Evolutionary conservation across 2,113 vertebrate genomes (phyloP), one percentile per base, ranked within the genome.

Genomic region (Microcebus griseorufus): DNA sequence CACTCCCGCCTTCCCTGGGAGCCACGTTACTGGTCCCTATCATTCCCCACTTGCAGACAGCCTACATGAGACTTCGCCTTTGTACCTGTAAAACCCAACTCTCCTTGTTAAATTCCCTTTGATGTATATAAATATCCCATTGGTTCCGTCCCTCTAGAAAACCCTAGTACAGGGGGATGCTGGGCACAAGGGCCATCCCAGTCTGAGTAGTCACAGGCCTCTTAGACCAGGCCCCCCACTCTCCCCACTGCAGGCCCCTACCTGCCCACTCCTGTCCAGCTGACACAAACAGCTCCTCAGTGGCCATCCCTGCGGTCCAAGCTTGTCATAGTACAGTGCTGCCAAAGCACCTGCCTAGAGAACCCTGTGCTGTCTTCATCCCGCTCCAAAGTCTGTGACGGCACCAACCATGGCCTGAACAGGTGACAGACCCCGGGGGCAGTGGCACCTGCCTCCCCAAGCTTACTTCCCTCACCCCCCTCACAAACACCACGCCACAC

Each of bases 391-490:
- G 32, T 48, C 45, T 25, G 27, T 13, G 34, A 37, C 16, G 29
- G 12, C 5, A 32, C 18, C 42, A 72, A 37, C 83, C 37, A 16
- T 16, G 42, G 7, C 64, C 78, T 67, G 27, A 70, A 67, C 72
- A 6, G 0, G 53, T 42, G n/a, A 10, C 4, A 9, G 12, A n/a
- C 9, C 20, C 55, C 13, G 3, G 62, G 29, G 14, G 6, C 75
- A 42, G 4, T 4, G 6, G 23, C 12, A 29, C 67, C 8, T 0
- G 25, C 76, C 39, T 51, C 22, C 39, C 14, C 72, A 18, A 9
- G 65, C 17, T n/a, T 6, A 9, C 45, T 25, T 18, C 70, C 58
- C 12, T 22, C 0, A 0, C 4, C n/a, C 3, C 39, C 25, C 8
- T 6, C 84, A 55, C 14, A 39, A 53, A 45, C 16, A 12, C 58